phyloP scores from a whole-genome alignment of 2,797 vertebrate species.

The Nannoperca australis region DNA sequence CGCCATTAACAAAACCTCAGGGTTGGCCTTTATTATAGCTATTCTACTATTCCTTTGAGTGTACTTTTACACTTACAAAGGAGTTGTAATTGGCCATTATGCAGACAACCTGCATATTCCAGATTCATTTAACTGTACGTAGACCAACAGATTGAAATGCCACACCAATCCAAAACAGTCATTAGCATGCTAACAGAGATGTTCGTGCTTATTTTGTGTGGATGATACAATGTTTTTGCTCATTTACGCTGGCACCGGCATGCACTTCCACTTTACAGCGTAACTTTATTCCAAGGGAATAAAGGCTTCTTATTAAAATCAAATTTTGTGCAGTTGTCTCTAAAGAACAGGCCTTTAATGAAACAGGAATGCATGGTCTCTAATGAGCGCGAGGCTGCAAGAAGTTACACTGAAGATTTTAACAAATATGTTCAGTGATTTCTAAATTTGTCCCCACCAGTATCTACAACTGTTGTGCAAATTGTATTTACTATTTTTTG shows the following conservation, averaged over 20 bases:
- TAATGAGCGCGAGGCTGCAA: slow-evolving; percentile 72
- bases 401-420: slow-evolving; percentile 44
- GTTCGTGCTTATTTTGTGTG: slow-evolving; percentile 62
- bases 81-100: slow-evolving; percentile 76
- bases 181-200: slow-evolving; percentile 76
- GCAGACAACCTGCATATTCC: slow-evolving; percentile 52
- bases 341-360: slow-evolving; percentile 78
- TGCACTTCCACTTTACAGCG: slow-evolving; percentile 63
- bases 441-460: not conserved
- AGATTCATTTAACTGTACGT: slow-evolving; percentile 65
- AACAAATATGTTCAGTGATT: slow-evolving; percentile 36
- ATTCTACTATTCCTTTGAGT: slow-evolving; percentile 65
- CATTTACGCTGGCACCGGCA: slow-evolving; percentile 72
- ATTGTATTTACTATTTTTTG: not conserved
- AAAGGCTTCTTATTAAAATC: slow-evolving; percentile 77
- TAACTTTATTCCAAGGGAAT: slow-evolving; percentile 67
- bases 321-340: slow-evolving; percentile 73
- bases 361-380: slow-evolving; percentile 63
- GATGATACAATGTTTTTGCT: slow-evolving; percentile 65
- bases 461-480: not conserved
- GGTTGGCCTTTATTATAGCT: slow-evolving; percentile 59
- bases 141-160: slow-evolving; percentile 65
- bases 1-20: slow-evolving; percentile 47
- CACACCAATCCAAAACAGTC: slow-evolving; percentile 62
- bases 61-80: slow-evolving; percentile 70